These are phyloP conservation scores for Archips crataeganus DNA, from an alignment of 2,888 invertebrate genomes.

Conservation along the genomic window DNA sequence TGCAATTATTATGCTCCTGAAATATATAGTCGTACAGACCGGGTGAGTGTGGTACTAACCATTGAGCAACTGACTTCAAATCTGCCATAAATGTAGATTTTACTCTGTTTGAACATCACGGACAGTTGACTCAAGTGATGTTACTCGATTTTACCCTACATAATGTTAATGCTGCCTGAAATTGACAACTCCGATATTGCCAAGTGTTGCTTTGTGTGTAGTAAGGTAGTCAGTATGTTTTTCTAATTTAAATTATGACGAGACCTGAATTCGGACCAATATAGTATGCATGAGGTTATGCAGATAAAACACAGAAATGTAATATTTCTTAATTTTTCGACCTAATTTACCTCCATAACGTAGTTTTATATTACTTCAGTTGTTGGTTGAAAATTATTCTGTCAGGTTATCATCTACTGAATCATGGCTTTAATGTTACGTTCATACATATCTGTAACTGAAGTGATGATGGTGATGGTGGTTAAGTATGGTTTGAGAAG, in stretches of 20 bases:
- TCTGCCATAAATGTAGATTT: not conserved
- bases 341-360: slow-evolving; percentile 16
- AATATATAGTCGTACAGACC: not conserved
- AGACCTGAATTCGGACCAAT: slow-evolving; percentile 74
- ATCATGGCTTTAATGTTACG: slow-evolving; percentile 24
- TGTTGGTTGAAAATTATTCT: slow-evolving; percentile 19
- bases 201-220: slow-evolving; percentile 28
- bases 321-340: slow-evolving; percentile 2
- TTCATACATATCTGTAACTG: slow-evolving; percentile 58
- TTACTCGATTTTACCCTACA: not conserved
- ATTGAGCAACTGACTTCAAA: not conserved
- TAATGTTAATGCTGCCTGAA: slow-evolving; percentile 48
- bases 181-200: slow-evolving; percentile 45
- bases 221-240: slow-evolving; percentile 28
- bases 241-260: slow-evolving; percentile 63
- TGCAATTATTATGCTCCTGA: not conserved
- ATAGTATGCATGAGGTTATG: slow-evolving; percentile 46
- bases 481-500: not conserved
- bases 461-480: slow-evolving; percentile 47
- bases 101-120: not conserved
- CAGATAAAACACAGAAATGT: slow-evolving; percentile 29
- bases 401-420: slow-evolving; percentile 10
- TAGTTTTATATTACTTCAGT: slow-evolving; percentile 5
- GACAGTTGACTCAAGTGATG: not conserved
- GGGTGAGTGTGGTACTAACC: not conserved